phyloP scores from a whole-genome alignment of 2,888 invertebrate species.

The Adineta ricciae region DNA sequence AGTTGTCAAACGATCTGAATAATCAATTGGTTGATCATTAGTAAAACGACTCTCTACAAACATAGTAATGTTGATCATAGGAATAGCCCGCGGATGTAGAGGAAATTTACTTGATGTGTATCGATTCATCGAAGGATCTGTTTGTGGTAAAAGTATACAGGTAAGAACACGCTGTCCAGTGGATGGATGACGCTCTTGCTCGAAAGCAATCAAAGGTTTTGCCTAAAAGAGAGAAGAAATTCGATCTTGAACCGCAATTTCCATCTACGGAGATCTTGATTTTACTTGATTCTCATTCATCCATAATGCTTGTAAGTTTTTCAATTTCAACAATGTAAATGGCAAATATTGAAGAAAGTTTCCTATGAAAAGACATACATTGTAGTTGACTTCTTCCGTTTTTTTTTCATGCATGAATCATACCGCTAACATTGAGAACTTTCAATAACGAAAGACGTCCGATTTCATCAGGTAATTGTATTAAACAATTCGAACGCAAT shows the following conservation, averaged over 20 bases:
- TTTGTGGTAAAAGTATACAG: conserved; percentile 1
- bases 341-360: conserved; percentile 31
- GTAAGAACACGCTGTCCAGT: neutral
- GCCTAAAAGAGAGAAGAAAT: neutral
- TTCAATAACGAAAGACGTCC: conserved; percentile 72
- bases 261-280: neutral
- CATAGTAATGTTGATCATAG: neutral
- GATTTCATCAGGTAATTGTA: conserved; percentile 73
- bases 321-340: conserved; percentile 27
- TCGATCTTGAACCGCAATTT: neutral
- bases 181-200: neutral
- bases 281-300: conserved; percentile 33
- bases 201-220: neutral
- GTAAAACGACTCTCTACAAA: neutral
- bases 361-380: too few relatives aligned
- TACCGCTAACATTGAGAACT: conserved; percentile 70
- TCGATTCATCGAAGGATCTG: neutral
- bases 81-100: too few relatives aligned
- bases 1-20: neutral
- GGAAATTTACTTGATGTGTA: neutral
- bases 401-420: too few relatives aligned
- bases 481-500: conserved; percentile 68
- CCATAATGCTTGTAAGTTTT: conserved; percentile 33
- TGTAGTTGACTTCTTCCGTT: too few relatives aligned
- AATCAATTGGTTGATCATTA: neutral